Evolutionary conservation across 2,888 invertebrate species (phyloP), one percentile per base, ranked within the genome.

Genomic region (Chrysolina americana): DNA sequence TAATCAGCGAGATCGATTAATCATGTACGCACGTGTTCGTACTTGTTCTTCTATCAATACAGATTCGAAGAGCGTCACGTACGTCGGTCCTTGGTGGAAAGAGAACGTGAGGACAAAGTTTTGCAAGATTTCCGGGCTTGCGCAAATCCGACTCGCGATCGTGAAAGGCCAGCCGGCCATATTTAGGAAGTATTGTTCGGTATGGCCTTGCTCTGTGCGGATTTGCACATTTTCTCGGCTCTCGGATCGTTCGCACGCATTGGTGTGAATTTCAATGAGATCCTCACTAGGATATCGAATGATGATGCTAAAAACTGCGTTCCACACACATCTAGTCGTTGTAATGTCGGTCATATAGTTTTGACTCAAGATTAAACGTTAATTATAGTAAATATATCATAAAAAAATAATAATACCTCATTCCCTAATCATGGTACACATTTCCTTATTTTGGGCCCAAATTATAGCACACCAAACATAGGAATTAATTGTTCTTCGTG

Each of bases 161-260:
- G 84, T 83, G 84, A 84, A 85, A 85, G 85, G 85, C 82, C 83
- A 83, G 53, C 79, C 80, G 77, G 81, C 85, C 85, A 81, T 84
- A 85, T 85, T 83, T 81, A 83, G 84, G 76, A 78, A 72, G 81
- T 83, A 83, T 85, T 59, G 59, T 59, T 59, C 28, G n/a, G 23
- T 23, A 9, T 59, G 59, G 59, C 59, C 59, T 59, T n/a, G 59
- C 59, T 36, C 59, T 59, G 59, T 59, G 36, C 59, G 36, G 28
- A 59, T 59, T 59, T 59, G 59, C 59, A 59, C 59, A 59, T 59
- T 59, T 59, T 4, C n/a, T 23, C 28, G 59, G 15, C 8, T 28
- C 21, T 28, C 1, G 15, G 23, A 59, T 28, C 8, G 59, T 59
- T 59, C 28, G 9, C 59, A 15, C 28, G 59, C 23, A n/a, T 28